Base-by-base conservation (phyloP, 2,888 invertebrate species). In the Scaptomyza polygonia region DNA sequence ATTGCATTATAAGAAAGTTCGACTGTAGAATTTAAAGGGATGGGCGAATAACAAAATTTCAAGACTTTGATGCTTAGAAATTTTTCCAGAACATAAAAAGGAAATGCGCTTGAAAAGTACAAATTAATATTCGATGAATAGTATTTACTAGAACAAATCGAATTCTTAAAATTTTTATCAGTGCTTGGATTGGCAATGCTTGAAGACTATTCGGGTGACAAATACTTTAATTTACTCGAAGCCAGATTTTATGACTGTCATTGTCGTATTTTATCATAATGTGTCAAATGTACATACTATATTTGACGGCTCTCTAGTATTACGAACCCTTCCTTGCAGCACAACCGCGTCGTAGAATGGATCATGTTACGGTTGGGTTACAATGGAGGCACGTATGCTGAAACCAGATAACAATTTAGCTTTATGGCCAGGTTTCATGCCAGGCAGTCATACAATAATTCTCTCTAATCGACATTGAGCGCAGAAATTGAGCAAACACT, bases 401-500 rank as follows among this genome's bases (percentile, higher is more conserved):
- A 80, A 86, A 80, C 77, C 81, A 86, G 80, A 86, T 86, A 86
- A 77, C 81, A 59, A 71, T 80, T 81, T 69, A 25, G 58, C 66
- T 71, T 81, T 86, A 88, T 75, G 80, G 67, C 71, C 70, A 65
- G 51, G 68, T 86, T 78, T 78, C 84, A 85, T 85, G 88, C 73
- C 68, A 86, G 66, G 51, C 48, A 75, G 77, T 63, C 85, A 76
- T 86, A 81, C 70, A 87, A 82, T 87, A 86, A 88, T 84, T 86
- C 65, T 52, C 75, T 65, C 65, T 88, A 82, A 88, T 86, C 86
- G 76, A 76, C 70, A 57, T 54, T 47, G 52, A 77, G 77, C 80
- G 72, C 66, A 59, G 65, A 82, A 88, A 86, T 86, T 86, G 83
- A 86, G 77, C 88, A 86, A 84, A 86, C 86, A 84, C 88, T 82